Evolutionary conservation across 2,888 invertebrate species (phyloP), one percentile per base, ranked within the genome.

Genomic region (Bombylius major): DNA sequence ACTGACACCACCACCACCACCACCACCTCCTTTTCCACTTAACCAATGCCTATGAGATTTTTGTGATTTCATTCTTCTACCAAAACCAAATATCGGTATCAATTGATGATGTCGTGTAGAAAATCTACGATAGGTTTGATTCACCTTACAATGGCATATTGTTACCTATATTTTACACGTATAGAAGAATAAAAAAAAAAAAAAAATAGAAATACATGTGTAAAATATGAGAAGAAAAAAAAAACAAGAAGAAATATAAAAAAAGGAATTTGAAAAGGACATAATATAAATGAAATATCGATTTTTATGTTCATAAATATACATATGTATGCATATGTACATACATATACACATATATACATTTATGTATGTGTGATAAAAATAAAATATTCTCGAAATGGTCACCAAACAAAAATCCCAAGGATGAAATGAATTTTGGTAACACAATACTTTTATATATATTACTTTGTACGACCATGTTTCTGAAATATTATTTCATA

Each of bases 111-210:
- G 71, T 42, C 80, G 77, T 8, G 81, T 78, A 56, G 82, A 74
- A 64, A 82, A 77, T 44, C 82, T 79, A 51, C 83, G 81, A 73
- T 86, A 86, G 1, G 86, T 86, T 73, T 86, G 84, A 75, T 87
- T 84, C 62, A 86, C 83, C 62, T 86, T 82, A 72, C 87, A 88
- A 71, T 88, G 87, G 70, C 87, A 88, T 47, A 82, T 83, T 52
- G 85, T 82, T 63, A 86, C 84, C 86, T 86, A 75, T 45, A 72
- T 71, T 48, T 1, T 23, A 23, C 23, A 23, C 45, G 45, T 23
- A 53, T 7, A 47, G 34, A 45, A 13, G 32, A 50, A 53, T 31
- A 34, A 42, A 5, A 11, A 4, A 39, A 39, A 4, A 39, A 39
- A 39, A 42, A 11, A 11, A 4, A 42, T 42, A 5, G 11, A 42